Percentiles rank a stretch among this genome's conserved stretches.
Conservation (phyloP, 1,140 invertebrate species). For the Cotesia vestalis region DNA sequence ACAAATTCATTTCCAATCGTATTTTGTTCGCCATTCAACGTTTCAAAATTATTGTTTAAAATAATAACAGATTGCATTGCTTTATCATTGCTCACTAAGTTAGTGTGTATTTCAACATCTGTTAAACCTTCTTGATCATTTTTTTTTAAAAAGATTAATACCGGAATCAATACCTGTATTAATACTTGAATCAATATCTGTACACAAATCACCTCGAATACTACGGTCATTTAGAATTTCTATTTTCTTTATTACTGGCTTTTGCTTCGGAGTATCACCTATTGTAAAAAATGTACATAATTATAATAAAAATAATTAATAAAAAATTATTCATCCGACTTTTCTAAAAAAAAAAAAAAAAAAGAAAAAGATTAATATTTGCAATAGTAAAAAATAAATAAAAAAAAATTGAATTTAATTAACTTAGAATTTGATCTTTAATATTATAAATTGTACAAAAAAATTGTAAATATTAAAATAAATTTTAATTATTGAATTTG, state of each 20-base stretch:
- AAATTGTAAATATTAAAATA: not conserved
- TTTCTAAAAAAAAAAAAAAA: not conserved
- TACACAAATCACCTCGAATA: slow-evolving; percentile 34
- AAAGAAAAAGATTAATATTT: not conserved
- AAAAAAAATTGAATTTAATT: not conserved
- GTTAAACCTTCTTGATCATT: not conserved
- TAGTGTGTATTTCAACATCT: not conserved
- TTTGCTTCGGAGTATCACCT: not conserved
- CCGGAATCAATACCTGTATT: not conserved
- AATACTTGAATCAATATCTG: not conserved
- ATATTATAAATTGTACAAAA: not conserved
- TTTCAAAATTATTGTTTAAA: not conserved
- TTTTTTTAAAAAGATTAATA: not conserved
- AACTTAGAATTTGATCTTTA: not conserved
- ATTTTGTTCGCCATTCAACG: not conserved
- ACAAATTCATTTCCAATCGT: not conserved
- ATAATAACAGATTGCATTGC: not conserved
- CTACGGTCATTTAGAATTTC: not conserved
- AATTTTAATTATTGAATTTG: too few relatives aligned
- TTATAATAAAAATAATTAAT: not conserved
- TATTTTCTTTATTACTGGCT: not conserved
- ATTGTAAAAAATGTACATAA: not conserved
- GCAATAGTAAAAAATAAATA: not conserved
- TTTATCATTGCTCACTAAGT: not conserved
- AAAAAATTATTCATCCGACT: not conserved